A percentile compares a stretch with the other conserved stretches of the same genome.
These are phyloP conservation scores for Lutraria rhynchaena DNA, from an alignment of 1,140 invertebrate genomes.

Conservation along the genomic window DNA sequence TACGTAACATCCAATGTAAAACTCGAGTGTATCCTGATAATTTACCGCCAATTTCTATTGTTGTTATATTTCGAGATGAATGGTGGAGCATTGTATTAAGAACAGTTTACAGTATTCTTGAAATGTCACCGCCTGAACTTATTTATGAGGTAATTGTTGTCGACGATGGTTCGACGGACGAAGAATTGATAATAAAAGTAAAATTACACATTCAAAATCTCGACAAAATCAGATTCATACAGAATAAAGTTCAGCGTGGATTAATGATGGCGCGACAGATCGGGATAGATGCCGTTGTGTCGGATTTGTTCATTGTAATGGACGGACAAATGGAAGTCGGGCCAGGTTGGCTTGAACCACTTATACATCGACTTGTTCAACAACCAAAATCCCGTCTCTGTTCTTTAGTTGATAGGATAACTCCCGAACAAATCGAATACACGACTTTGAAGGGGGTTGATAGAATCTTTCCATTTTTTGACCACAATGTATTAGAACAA, in stretches of 20 bases:
- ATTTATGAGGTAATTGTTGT: slow-evolving; percentile 25
- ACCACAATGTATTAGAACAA: slow-evolving; percentile 12
- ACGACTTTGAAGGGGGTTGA: slow-evolving; percentile 8
- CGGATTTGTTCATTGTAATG: slow-evolving; percentile 9
- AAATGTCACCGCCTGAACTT: slow-evolving; percentile 2
- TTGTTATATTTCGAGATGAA: slow-evolving; percentile 35
- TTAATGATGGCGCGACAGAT: slow-evolving; percentile 19
- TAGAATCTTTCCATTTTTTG: not conserved
- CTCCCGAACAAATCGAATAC: not conserved
- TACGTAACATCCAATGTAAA: slow-evolving; percentile 13
- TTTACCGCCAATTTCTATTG: slow-evolving; percentile 17
- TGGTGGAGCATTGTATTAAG: slow-evolving; percentile 24
- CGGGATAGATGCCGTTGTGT: not conserved
- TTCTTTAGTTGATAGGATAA: slow-evolving; percentile 2
- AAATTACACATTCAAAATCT: not conserved
- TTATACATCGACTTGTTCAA: not conserved
- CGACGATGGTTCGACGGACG: slow-evolving; percentile 32
- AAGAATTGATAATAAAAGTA: not conserved
- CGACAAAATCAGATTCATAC: not conserved
- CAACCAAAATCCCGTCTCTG: slow-evolving; percentile 8
- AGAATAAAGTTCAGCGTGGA: not conserved
- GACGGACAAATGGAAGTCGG: slow-evolving; percentile 14
- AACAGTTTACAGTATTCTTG: slow-evolving; percentile 32
- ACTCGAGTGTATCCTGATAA: slow-evolving; percentile 9
- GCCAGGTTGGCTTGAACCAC: slow-evolving; percentile 20